Percentiles rank a stretch among this genome's conserved stretches.
These are phyloP conservation scores for Glareola pratincola DNA, from an alignment of 2,113 vertebrate species.

Conservation along the genomic window DNA sequence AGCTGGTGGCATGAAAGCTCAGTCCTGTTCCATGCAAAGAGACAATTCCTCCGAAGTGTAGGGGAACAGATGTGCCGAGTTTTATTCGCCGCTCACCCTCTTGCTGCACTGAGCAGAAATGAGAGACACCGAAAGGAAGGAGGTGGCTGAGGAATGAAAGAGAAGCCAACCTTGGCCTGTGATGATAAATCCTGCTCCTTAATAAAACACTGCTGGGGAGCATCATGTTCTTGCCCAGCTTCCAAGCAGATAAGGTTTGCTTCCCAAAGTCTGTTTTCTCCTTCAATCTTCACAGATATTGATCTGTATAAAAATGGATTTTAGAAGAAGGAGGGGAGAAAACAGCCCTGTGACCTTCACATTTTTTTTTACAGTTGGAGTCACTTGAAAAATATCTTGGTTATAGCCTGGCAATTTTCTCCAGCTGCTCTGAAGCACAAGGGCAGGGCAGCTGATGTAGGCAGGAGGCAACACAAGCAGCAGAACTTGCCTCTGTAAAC, in stretches of 20 bases:
- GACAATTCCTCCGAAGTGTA: background rate
- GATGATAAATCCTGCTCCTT: background rate
- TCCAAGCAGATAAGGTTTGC: background rate
- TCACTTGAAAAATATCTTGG: slow-evolving; percentile 1
- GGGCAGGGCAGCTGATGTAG: background rate
- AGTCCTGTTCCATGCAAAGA: background rate
- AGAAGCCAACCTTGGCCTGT: background rate
- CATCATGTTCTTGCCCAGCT: background rate
- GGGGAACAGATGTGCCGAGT: background rate
- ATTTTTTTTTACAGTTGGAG: background rate
- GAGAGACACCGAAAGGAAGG: background rate
- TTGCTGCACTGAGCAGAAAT: background rate
- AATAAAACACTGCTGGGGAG: background rate
- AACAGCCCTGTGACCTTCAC: slow-evolving; percentile 12
- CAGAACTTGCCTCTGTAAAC: background rate
- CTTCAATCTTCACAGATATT: background rate
- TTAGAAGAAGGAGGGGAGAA: background rate
- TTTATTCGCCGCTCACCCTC: background rate
- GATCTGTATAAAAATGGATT: slow-evolving; percentile 12
- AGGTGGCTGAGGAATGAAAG: background rate
- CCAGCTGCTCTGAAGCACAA: rapidly evolving
- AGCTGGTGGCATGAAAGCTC: background rate
- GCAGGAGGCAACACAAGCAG: background rate
- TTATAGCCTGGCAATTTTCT: background rate
- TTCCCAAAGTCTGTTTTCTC: background rate